Evolutionary conservation across 1,140 invertebrate genomes (phyloP).

Genomic region (Camponotus floridanus): DNA sequence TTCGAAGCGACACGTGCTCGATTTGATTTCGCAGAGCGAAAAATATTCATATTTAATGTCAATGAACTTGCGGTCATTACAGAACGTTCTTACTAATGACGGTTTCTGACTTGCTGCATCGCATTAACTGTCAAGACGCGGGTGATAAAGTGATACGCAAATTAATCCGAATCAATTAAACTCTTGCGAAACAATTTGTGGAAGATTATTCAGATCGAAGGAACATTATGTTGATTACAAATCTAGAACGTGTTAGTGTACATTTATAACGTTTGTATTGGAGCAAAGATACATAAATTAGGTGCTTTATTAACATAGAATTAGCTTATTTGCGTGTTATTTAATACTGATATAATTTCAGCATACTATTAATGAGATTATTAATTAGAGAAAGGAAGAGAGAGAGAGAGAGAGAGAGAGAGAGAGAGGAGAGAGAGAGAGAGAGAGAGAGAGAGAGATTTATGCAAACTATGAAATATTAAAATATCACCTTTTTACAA

Average conservation of each 20-base stretch:
- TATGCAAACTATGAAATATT: too few species aligned
- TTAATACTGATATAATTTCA: background rate
- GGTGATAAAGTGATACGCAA: conserved; percentile 29
- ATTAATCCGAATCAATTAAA: conserved; percentile 6
- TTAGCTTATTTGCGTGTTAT: background rate
- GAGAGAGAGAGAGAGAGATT: background rate
- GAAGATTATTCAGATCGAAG: background rate
- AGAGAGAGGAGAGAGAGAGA: background rate
- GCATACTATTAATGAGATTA: background rate
- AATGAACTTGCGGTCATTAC: background rate
- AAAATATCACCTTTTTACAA: too few species aligned
- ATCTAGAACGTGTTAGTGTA: background rate
- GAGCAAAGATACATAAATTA: conserved; percentile 30
- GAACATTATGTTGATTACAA: background rate
- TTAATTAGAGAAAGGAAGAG: background rate
- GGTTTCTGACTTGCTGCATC: background rate
- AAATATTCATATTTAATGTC: conserved; percentile 26
- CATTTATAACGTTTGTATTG: background rate
- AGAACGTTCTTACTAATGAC: background rate
- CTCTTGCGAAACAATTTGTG: background rate
- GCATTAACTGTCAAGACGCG: background rate
- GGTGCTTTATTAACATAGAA: conserved; percentile 4
- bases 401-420: background rate
- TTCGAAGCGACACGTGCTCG: conserved; percentile 22
- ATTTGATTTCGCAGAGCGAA: conserved; percentile 12